These are phyloP conservation scores for Lasaia peninsularis DNA, from an alignment of 1,140 invertebrate species.

Conservation along the genomic window DNA sequence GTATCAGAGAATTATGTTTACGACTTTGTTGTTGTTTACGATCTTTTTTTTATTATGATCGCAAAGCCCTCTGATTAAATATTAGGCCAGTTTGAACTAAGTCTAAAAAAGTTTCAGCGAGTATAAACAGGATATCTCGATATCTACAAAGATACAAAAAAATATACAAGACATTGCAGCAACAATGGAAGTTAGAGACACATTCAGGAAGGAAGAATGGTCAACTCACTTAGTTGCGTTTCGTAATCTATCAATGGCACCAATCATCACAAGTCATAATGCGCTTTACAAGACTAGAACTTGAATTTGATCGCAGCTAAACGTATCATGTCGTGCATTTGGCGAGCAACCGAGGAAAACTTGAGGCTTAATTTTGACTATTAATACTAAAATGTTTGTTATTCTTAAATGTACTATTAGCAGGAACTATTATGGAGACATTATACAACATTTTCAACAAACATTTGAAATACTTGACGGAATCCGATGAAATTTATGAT, in stretches of 20 bases:
- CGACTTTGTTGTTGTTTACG: too few species aligned
- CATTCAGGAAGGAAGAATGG: constrained; percentile 51
- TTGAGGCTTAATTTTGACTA: neutral
- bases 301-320: constrained; percentile 30
- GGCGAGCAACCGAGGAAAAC: neutral
- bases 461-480: too few species aligned
- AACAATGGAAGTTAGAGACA: constrained; percentile 71
- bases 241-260: constrained; percentile 75
- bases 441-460: too few species aligned
- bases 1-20: too few species aligned
- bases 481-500: too few species aligned
- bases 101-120: neutral
- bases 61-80: neutral
- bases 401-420: too few species aligned
- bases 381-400: too few species aligned
- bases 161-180: constrained; percentile 40
- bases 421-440: too few species aligned
- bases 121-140: constrained; percentile 22
- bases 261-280: constrained; percentile 75
- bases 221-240: constrained; percentile 52
- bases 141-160: constrained; percentile 17
- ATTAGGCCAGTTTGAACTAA: neutral
- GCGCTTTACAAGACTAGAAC: constrained; percentile 56
- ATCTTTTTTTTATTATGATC: neutral
- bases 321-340: neutral